Evolutionary conservation across 2,797 vertebrate species (phyloP), one percentile per base, ranked within the genome.

Genomic region (Linurgus olivaceus): DNA sequence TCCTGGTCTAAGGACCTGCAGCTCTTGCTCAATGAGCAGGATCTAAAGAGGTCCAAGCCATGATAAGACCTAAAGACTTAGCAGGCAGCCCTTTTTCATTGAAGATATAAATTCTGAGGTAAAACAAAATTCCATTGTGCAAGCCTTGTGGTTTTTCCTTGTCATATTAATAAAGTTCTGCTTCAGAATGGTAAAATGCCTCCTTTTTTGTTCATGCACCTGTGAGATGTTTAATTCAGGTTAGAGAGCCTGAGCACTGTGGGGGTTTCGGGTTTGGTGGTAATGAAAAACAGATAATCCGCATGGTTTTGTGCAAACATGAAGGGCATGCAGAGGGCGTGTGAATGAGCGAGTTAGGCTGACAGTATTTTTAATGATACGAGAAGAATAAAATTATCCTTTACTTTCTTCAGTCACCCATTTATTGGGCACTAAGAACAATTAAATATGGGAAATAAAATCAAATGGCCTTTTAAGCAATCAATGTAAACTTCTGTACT

Each of bases 371-470:
- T 96, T 94, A 93, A 98, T 97, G 97, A 95, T 96, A 96, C 72
- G 86, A 96, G 97, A 97, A 93, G 96, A 97, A 98, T 97, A 97
- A 98, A 98, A 97, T 97, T 97, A 97, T 97, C 90, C 95, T 97
- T 95, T 96, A 89, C 95, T 97, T 97, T 96, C 93, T 97, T 79
- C 73, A 85, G 93, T 40, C 83, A 94, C 93, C 96, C 97, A 97
- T 97, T 98, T 98, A 97, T 96, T 96, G 96, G 95, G 73, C 95
- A 96, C 97, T 96, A 96, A 96, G 97, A 97, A 97, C 97, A 98
- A 98, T 98, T 98, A 98, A 96, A 98, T 97, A 98, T 96, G 88
- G 92, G 96, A 97, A 98, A 97, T 98, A 98, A 98, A 98, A 98
- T 95, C 3, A 71, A 97, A 95, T 95, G 91, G 96, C 94, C 94